Evolutionary conservation across 64 coral and sea anemone genomes (phyloP).

Genomic region (Stylophora pistillata): DNA sequence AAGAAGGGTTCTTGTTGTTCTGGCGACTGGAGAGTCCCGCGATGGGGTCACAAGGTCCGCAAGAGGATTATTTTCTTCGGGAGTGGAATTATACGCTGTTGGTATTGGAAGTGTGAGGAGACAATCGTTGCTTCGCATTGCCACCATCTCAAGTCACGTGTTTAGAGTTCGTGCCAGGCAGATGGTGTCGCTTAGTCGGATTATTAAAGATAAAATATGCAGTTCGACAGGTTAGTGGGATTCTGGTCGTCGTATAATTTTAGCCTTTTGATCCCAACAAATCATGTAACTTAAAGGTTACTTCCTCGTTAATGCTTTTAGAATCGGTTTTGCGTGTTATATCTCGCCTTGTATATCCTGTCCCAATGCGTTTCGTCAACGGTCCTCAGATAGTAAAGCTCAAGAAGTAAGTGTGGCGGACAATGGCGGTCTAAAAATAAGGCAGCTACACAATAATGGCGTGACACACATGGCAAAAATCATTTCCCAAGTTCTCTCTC

Average conservation of each 20-base stretch:
- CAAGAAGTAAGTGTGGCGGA: too few species aligned
- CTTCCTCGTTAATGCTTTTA: too few species aligned
- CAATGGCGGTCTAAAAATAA: too few species aligned
- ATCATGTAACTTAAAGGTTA: too few species aligned
- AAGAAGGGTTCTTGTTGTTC: slow-evolving; percentile 54
- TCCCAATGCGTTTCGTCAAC: too few species aligned
- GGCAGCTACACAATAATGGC: too few species aligned
- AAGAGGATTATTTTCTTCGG: background rate
- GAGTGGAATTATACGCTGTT: slow-evolving; percentile 55
- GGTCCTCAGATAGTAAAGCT: too few species aligned
- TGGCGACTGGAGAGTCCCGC: slow-evolving; percentile 39
- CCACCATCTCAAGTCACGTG: slow-evolving; percentile 19
- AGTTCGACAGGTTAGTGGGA: slow-evolving; percentile 19
- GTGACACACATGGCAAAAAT: too few species aligned
- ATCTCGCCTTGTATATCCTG: too few species aligned
- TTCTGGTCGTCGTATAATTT: background rate
- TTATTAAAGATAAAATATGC: slow-evolving; percentile 32
- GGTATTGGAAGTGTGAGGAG: slow-evolving; percentile 23
- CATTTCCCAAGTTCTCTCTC: too few species aligned
- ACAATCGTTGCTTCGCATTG: background rate
- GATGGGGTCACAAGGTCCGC: slow-evolving; percentile 35
- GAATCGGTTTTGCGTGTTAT: too few species aligned
- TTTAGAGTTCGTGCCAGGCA: background rate
- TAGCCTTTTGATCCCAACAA: too few species aligned
- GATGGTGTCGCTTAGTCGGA: slow-evolving; percentile 22